These are phyloP conservation scores for Rutilus rutilus DNA, from an alignment of 2,113 vertebrate genomes.

Conservation along the genomic window DNA sequence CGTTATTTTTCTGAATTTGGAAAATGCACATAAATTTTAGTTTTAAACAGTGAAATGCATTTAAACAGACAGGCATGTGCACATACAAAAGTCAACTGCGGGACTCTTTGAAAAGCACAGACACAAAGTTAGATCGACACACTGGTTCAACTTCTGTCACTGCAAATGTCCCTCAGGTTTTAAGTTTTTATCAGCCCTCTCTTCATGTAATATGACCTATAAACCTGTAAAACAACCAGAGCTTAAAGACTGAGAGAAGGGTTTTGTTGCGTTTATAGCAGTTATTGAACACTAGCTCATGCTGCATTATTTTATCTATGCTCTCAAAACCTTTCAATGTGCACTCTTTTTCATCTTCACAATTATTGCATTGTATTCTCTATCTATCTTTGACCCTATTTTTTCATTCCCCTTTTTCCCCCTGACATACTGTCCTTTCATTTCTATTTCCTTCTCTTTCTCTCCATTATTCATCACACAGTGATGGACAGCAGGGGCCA, in stretches of 20 bases:
- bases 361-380: conserved; percentile 7
- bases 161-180: conserved; percentile 6
- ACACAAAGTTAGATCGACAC: background rate
- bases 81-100: background rate
- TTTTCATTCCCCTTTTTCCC: conserved; percentile 18
- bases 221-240: background rate
- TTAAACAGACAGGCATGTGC: background rate
- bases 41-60: background rate
- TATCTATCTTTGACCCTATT: conserved; percentile 37
- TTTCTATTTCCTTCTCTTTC: conserved; percentile 24
- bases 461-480: conserved; percentile 28
- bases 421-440: conserved; percentile 1
- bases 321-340: conserved; percentile 16
- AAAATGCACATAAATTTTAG: background rate
- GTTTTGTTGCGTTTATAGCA: background rate
- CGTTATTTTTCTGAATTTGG: background rate
- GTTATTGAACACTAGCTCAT: background rate
- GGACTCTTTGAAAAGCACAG: conserved; percentile 1
- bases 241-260: background rate
- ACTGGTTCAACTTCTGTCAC: background rate
- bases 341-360: conserved; percentile 4
- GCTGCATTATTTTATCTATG: background rate
- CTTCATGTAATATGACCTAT: background rate
- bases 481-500: conserved; percentile 26
- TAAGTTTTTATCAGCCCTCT: background rate